Evolutionary conservation across 2,113 vertebrate genomes (phyloP), one percentile per base, ranked within the genome.

Genomic region (Pangasianodon gigas): DNA sequence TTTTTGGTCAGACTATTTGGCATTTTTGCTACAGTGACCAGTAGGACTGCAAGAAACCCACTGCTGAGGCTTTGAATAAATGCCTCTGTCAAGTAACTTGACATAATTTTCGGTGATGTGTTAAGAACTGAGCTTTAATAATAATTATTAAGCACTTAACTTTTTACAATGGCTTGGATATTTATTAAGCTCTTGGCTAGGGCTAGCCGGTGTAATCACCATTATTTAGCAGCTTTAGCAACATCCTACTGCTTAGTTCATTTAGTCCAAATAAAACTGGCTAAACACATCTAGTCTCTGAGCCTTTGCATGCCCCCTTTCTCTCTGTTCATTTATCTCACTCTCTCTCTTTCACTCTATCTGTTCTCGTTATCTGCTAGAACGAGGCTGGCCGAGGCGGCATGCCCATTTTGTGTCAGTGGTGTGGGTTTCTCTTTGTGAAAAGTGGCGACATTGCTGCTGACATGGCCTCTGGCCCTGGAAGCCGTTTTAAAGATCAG

Each of bases 381-480:
- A 10, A 52, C 3, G 16, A 77, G 37, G 29, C 52, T 67, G 86
- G 83, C 18, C 19, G 6, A 67, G 84, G 84, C 65, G 18, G 62
- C 48, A 0, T 84, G 88, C n/a, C 62, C 87, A 46, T 26, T 86
- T 10, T 71, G 87, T 82, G 44, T 44, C 26, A 24, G 46, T 44
- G 88, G 83, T 90, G 85, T 90, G 79, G 29, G 62, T 79, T 88
- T 65, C 86, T 84, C 71, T 87, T 85, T 87, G 48, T 84, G 89
- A 91, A 93, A 91, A 82, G 91, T 92, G 91, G 91, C 93, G 88
- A 90, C 88, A 71, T 37, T 18, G 75, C 52, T 29, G 75, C 67
- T 84, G 88, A 79, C 90, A 87, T 46, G 3, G 24, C 74, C 85
- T 84, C 7, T 26, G 65, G 19, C 75, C 74, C 56, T 69, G 67